Evolutionary conservation across 2,888 invertebrate genomes (phyloP), one percentile per base, ranked within the genome.

Genomic region (Napeogenes inachia): DNA sequence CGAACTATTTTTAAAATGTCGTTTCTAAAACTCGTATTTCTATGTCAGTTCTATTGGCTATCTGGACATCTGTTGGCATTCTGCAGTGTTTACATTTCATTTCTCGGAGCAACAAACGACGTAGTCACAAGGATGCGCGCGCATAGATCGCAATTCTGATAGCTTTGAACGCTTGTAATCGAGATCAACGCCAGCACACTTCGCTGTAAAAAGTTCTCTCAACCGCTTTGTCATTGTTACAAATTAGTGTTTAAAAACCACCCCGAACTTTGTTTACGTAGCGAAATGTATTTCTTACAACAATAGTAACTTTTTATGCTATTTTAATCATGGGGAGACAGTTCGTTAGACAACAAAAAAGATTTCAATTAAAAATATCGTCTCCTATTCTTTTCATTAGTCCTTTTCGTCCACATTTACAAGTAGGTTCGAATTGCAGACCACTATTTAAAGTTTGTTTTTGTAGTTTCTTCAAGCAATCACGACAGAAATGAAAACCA

Each of bases 61-160:
- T 88, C 89, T 88, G 89, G 87, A 87, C 89, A 88, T 89, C 85
- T 88, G 87, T 81, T 82, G 78, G 84, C 81, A 79, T 81, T 78
- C 76, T 79, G 76, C 81, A 78, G 78, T 89, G 89, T 89, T 89
- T 89, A 78, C 87, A 80, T 89, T 89, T 89, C 89, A 89, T 89
- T 84, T 88, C 88, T 85, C 79, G 77, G 73, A 83, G 85, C 85
- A 82, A 86, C 86, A 85, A 82, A 83, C 85, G 84, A 68, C 70
- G 73, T 78, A 75, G 73, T 73, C 79, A 73, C 75, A 75, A 73
- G 73, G 75, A 70, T 82, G 85, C 84, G 85, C 85, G 85, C 85
- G 87, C 83, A 81, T 75, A 77, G 89, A 89, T 89, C 82, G 70
- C 79, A 80, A 72, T 78, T 75, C 76, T 75, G 89, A 89, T 89